A percentile compares a stretch with the other conserved stretches of the same genome.
phyloP scores from a whole-genome alignment of 2,797 vertebrate species.

The Xenopus petersii region DNA sequence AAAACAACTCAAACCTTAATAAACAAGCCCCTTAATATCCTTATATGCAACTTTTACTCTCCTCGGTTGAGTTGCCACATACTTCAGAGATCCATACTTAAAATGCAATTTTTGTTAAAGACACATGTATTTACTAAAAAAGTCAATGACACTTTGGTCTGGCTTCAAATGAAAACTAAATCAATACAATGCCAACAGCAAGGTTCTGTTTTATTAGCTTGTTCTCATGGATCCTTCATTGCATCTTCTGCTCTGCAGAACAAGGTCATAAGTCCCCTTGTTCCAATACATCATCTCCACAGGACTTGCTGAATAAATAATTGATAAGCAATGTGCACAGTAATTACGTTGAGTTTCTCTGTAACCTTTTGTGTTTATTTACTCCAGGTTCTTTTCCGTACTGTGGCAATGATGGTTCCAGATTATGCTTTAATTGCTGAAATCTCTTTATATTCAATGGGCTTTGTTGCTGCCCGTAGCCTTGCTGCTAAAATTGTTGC shows the following conservation, averaged over 20 bases:
- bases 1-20: no score
- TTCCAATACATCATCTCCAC: neutral
- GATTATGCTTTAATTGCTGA: constrained; percentile 49
- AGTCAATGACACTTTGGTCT: neutral
- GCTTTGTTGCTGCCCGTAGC: constrained; percentile 23
- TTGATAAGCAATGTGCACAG: neutral
- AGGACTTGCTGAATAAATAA: neutral
- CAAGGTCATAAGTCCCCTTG: neutral
- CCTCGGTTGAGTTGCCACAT: no score
- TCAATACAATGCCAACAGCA: neutral
- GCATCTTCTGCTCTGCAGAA: neutral
- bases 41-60: no score
- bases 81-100: no score
- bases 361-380: neutral
- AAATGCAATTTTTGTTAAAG: neutral
- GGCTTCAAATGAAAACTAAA: neutral
- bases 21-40: no score
- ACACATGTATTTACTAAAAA: neutral
- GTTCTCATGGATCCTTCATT: neutral
- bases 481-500: constrained; percentile 29
- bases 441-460: constrained; percentile 36
- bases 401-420: constrained; percentile 39
- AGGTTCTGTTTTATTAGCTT: constrained; percentile 1
- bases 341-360: neutral
- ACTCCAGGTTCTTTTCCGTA: constrained; percentile 41